A percentile compares a stretch with the other conserved stretches of the same genome.
These are phyloP conservation scores for Muricea muricata DNA, from an alignment of 92 coral and sea anemone species.

Conservation along the genomic window DNA sequence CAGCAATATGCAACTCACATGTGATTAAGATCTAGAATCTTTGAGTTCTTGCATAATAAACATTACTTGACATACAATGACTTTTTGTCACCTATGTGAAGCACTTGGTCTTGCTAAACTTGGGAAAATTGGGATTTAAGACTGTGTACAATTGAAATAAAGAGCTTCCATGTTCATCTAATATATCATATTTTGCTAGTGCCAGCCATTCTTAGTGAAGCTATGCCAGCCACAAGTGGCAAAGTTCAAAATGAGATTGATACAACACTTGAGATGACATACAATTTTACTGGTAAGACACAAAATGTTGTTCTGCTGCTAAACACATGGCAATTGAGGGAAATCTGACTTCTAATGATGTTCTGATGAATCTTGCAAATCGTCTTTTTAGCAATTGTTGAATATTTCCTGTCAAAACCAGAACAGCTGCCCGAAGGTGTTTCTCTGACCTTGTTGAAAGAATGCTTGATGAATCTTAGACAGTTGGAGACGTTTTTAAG, in stretches of 20 bases:
- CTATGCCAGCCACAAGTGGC: constrained; percentile 95
- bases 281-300: constrained; percentile 77
- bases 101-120: no score
- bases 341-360: no score
- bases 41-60: no score
- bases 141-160: no score
- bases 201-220: constrained; percentile 93
- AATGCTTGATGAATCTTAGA: constrained; percentile 89
- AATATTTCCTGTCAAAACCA: constrained; percentile 37
- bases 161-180: no score
- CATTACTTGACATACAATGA: no score
- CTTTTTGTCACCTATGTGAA: no score
- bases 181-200: no score
- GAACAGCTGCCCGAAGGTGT: constrained; percentile 68
- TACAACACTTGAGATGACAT: constrained; percentile 78
- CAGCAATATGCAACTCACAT: no score
- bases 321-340: no score
- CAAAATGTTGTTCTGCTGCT: neutral
- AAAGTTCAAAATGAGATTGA: constrained; percentile 90
- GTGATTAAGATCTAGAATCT: no score
- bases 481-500: constrained; percentile 95
- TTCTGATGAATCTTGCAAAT: neutral
- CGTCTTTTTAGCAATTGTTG: constrained; percentile 68
- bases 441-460: constrained; percentile 66
- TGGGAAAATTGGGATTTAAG: no score